A percentile compares a stretch with the other conserved stretches of the same genome.
Conservation (phyloP, 1,140 invertebrate species). For the Elymnias hypermnestra region DNA sequence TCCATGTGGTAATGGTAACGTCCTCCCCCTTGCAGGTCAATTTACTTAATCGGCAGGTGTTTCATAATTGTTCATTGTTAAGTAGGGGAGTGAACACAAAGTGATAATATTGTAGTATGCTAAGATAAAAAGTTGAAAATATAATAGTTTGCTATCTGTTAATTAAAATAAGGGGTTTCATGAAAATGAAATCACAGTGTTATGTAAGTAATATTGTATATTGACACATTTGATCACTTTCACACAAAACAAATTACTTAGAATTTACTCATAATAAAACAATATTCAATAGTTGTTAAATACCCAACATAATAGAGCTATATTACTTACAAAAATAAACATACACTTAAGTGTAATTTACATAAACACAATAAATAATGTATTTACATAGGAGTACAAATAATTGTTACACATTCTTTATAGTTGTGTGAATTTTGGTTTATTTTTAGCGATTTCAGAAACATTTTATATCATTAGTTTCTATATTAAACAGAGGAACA, state of each 20-base stretch:
- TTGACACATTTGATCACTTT: conserved; percentile 69
- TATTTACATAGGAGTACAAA: conserved; percentile 43
- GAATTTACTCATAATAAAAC: conserved; percentile 68
- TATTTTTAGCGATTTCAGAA: no score
- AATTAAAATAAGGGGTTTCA: no score
- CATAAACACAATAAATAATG: conserved; percentile 58
- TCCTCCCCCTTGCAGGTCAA: conserved; percentile 37
- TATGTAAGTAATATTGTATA: conserved; percentile 68
- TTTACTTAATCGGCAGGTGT: background rate
- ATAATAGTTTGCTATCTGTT: no score
- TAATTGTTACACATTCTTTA: conserved; percentile 3
- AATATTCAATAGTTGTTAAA: conserved; percentile 64
- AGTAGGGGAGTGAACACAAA: no score
- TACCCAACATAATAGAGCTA: conserved; percentile 64
- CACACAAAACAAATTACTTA: conserved; percentile 68
- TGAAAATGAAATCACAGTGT: conserved; percentile 48
- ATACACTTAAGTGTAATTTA: conserved; percentile 46
- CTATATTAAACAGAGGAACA: conserved; percentile 42
- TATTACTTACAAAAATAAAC: conserved; percentile 60
- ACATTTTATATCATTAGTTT: no score
- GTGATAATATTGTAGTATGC: no score
- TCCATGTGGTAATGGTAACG: no score
- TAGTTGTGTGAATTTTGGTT: no score
- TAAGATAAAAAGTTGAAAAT: no score
- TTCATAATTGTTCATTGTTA: background rate